Base-by-base conservation (phyloP, 2,888 invertebrate species). In the Diaprepes abbreviatus region DNA sequence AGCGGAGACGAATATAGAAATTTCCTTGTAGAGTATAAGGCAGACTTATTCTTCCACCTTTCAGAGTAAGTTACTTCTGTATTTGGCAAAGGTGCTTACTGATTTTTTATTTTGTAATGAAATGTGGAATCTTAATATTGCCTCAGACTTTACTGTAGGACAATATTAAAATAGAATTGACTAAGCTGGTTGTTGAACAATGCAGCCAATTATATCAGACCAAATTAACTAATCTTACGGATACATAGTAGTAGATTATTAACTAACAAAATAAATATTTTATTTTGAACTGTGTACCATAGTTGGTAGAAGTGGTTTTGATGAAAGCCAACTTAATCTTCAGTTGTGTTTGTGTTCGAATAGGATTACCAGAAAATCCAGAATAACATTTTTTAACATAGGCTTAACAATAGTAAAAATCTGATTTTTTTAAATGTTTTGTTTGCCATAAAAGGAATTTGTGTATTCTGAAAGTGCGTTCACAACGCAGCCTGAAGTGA, bases 1-100 rank as follows among this genome's bases (percentile, higher is more conserved):
- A 81, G 74, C 76, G 83, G 72, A 73, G 84, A 66, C 73, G 83
- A 72, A 80, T 82, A 63, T 78, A 70, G 71, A 70, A 33, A 64
- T 16, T 7, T 9, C 16, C n/a, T 60, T 16, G 10, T 16, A 10
- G 14, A 52, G 16, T 6, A 54, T 19, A 9, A 35, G 12, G 9
- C 12, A 9, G 16, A 43, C 43, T 14, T 43, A 43, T 16, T 3
- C 5, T n/a, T n/a, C n/a, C 19, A 43, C n/a, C 1, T 19, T 43
- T 43, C 3, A 43, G n/a, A 21, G 4, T 21, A 24, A 2, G n/a
- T 1, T 2, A 9, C 19, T 21, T 24, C 3, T 24, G 10, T 43
- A 43, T 3, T 19, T 33, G 33, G 7, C 33, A 9, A 19, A n/a
- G n/a, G n/a, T n/a, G n/a, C n/a, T n/a, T n/a, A n/a, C n/a, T n/a